A percentile compares a stretch with the other conserved stretches of the same genome.
Conservation (phyloP, 2,113 vertebrate genomes). For the Neogale vison region DNA sequence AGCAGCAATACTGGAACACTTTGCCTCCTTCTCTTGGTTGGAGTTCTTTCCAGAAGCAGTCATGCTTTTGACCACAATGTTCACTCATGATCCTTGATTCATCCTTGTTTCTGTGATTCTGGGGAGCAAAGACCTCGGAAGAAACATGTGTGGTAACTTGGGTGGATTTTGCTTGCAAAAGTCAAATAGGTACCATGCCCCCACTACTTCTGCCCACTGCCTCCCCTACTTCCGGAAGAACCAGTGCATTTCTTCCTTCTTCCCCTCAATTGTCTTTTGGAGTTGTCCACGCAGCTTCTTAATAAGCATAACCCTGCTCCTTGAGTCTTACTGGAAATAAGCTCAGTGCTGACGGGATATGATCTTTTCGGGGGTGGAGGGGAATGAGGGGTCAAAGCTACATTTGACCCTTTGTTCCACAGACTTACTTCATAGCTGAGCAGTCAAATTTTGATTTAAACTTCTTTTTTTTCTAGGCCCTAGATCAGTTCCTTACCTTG, state of each 20-base stretch:
- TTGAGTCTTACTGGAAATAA: conserved; percentile 57
- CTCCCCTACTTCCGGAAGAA: background rate
- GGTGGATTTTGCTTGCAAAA: background rate
- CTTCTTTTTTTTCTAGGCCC: conserved; percentile 3
- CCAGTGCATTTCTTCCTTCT: background rate
- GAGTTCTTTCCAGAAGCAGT: background rate
- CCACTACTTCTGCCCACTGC: rapidly evolving
- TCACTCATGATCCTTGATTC: background rate
- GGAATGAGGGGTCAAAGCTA: conserved; percentile 58
- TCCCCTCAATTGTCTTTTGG: background rate
- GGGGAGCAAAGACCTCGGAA: background rate
- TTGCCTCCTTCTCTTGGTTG: background rate
- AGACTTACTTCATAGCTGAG: conserved; percentile 71
- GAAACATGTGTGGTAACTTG: background rate
- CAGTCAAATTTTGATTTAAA: conserved; percentile 77
- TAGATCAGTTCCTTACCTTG: conserved; percentile 70
- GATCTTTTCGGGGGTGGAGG: conserved; percentile 68
- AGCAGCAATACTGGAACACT: background rate
- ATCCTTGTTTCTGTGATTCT: background rate
- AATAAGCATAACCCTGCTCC: background rate
- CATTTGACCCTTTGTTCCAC: conserved; percentile 72
- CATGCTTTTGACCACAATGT: background rate
- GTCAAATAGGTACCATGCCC: background rate
- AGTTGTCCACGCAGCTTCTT: background rate
- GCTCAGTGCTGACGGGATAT: conserved; percentile 54